Percentiles rank a stretch among this genome's conserved stretches.
phyloP scores from a whole-genome alignment of 1,140 invertebrate genomes.

The Heliconius hewitsoni region DNA sequence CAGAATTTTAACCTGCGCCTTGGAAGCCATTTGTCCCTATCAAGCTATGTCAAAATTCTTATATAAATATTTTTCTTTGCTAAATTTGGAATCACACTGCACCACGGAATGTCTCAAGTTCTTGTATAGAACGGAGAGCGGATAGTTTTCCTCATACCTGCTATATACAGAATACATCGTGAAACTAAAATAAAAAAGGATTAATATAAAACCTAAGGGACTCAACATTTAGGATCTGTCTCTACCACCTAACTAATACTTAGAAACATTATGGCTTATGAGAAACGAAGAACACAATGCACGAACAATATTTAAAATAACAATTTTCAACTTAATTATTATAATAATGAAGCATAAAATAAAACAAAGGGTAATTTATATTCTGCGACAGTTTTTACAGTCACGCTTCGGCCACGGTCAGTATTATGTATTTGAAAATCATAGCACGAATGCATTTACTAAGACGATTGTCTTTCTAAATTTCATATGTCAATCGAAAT shows the following conservation, averaged over 20 bases:
- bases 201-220: neutral
- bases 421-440: conserved; percentile 53
- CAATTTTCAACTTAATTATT: conserved; percentile 32
- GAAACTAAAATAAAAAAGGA: too few relatives aligned
- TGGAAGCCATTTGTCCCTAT: too few relatives aligned
- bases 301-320: conserved; percentile 9
- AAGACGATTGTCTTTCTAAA: neutral
- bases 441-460: conserved; percentile 47
- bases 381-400: conserved; percentile 62
- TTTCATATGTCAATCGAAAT: neutral
- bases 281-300: neutral
- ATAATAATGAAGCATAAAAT: conserved; percentile 38
- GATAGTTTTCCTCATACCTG: too few relatives aligned
- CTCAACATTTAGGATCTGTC: neutral
- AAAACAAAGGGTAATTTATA: conserved; percentile 46
- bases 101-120: too few relatives aligned
- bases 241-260: neutral
- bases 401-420: conserved; percentile 55
- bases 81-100: too few relatives aligned
- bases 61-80: too few relatives aligned
- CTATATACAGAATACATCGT: too few relatives aligned
- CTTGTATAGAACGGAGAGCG: too few relatives aligned
- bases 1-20: too few relatives aligned
- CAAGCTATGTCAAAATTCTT: too few relatives aligned
- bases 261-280: neutral